phyloP scores from a whole-genome alignment of 2,888 invertebrate species.

The Panzeria rudis region DNA sequence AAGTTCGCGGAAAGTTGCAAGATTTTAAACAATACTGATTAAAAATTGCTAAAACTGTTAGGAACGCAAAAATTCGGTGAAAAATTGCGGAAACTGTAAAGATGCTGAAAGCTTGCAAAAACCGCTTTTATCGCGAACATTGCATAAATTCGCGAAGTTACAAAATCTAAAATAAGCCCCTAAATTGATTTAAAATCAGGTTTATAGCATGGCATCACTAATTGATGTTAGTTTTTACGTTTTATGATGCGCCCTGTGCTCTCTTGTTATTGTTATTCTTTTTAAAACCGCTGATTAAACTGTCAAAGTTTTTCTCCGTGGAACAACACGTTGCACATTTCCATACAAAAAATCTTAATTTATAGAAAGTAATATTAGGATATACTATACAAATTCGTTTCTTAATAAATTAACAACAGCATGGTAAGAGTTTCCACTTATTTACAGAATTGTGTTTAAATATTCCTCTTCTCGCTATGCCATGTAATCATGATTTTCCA shows the following conservation, averaged over 20 bases:
- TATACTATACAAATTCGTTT: conserved; percentile 9
- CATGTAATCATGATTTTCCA: neutral
- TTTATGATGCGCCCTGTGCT: conserved; percentile 13
- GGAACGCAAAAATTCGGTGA: no score
- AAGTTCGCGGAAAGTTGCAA: no score
- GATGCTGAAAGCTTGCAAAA: no score
- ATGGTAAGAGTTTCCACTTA: conserved; percentile 54
- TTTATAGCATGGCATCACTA: neutral
- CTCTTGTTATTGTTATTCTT: conserved; percentile 5
- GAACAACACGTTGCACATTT: conserved; percentile 77
- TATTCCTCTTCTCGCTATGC: no score
- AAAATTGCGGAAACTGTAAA: no score
- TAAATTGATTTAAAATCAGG: no score
- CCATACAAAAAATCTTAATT: conserved; percentile 23
- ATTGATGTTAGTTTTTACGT: neutral
- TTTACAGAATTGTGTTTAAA: neutral
- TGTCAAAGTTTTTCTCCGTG: conserved; percentile 53
- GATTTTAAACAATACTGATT: no score
- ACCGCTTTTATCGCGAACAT: no score
- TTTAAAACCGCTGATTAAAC: neutral
- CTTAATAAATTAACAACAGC: conserved; percentile 2
- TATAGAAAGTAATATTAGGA: conserved; percentile 1
- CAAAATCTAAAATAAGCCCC: no score
- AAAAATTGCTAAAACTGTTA: no score
- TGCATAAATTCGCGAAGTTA: no score